Evolutionary conservation across 2,888 invertebrate genomes (phyloP).

Genomic region (Nezara viridula): DNA sequence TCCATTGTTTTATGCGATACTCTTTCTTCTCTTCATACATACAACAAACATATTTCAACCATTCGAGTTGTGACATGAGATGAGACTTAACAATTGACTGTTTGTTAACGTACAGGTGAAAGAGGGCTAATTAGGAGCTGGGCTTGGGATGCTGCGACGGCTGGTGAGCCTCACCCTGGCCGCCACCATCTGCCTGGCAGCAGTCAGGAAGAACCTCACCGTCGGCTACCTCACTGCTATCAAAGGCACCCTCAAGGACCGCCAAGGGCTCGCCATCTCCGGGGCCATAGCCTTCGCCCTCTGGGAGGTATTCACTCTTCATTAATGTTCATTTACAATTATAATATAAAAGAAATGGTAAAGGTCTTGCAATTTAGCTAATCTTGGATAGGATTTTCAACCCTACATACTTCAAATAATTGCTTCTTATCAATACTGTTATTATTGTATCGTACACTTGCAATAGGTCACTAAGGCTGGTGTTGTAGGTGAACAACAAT

Average conservation of each 20-base stretch:
- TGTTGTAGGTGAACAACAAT: conserved; percentile 79
- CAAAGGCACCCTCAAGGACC: conserved; percentile 81
- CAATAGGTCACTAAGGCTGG: conserved; percentile 37
- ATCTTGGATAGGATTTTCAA: background rate
- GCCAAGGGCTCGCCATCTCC: conserved; percentile 89
- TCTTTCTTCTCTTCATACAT: too few relatives aligned
- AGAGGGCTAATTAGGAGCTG: conserved; percentile 76
- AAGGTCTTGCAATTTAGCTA: background rate
- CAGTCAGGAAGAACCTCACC: conserved; percentile 74
- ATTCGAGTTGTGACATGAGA: background rate
- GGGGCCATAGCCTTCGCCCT: conserved; percentile 93
- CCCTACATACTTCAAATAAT: background rate
- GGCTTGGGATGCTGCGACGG: conserved; percentile 70
- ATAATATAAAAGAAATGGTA: background rate
- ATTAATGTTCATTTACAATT: too few relatives aligned
- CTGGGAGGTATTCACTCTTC: conserved; percentile 76
- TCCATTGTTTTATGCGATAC: too few relatives aligned
- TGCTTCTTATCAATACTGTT: background rate
- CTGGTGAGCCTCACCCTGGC: conserved; percentile 75
- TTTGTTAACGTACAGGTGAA: conserved; percentile 59
- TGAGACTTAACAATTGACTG: background rate
- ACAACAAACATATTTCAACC: too few relatives aligned
- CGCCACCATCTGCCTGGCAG: conserved; percentile 72
- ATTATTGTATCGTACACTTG: conserved; percentile 11
- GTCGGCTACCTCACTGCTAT: conserved; percentile 90